Conservation (phyloP, 1,140 invertebrate species). For the Caenorhabditis brenneri region DNA sequence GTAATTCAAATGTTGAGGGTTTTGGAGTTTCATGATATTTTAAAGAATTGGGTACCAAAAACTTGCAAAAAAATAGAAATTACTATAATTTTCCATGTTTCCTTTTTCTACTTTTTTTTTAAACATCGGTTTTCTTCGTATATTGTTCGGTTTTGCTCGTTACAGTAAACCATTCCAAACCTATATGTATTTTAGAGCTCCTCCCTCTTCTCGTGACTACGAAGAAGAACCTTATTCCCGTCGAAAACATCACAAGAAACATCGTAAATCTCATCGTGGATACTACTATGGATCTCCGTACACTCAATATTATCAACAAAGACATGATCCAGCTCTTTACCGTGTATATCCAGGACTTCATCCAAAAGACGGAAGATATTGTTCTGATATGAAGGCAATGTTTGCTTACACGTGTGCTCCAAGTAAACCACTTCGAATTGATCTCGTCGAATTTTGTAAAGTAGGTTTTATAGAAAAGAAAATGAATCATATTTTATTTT, state of each 20-base stretch:
- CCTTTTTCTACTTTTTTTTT: no score
- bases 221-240: background rate
- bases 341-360: conserved; percentile 54
- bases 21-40: no score
- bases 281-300: conserved; percentile 37
- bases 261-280: conserved; percentile 1
- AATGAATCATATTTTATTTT: conserved; percentile 1
- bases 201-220: background rate
- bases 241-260: conserved; percentile 9
- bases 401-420: conserved; percentile 60
- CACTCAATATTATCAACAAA: conserved; percentile 6
- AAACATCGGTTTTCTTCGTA: background rate
- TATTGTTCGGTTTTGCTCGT: background rate
- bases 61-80: no score
- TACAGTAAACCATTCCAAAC: background rate
- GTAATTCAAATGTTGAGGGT: no score
- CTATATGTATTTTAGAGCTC: background rate
- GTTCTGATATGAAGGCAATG: conserved; percentile 53
- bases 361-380: conserved; percentile 56
- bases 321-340: background rate
- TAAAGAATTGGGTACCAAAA: no score
- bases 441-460: conserved; percentile 62
- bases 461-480: conserved; percentile 17
- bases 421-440: conserved; percentile 58
- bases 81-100: no score